Evolutionary conservation across 2,888 invertebrate genomes (phyloP), one percentile per base, ranked within the genome.

Genomic region (Margaritifera margaritifera): DNA sequence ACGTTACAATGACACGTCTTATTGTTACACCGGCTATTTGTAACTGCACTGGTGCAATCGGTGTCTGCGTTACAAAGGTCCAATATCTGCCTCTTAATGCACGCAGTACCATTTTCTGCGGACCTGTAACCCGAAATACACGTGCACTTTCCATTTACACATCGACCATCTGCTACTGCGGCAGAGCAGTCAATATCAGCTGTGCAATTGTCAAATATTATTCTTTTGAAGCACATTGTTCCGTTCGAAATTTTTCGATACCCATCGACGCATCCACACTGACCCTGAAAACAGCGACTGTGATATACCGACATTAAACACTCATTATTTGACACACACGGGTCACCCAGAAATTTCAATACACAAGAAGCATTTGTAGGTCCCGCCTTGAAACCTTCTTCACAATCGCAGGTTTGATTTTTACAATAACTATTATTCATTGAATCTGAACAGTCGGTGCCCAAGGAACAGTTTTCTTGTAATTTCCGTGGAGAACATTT

Each of bases 121-220:
- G 69, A 68, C 24, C 74, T 70, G 54, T 69, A 74, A 4, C 80
- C 78, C n/a, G 77, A 67, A 54, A 60, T 65, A 67, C 82, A 82
- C 20, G 71, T 31, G 50, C 81, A 79, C n/a, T 71, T 62, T 19
- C 72, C 63, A 2, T 58, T 58, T n/a, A 61, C 31, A 55, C 82
- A 82, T 20, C 59, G 65, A 59, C 82, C 79, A 63, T 77, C 42
- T 4, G 58, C 18, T n/a, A 79, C 72, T 20, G 79, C 80, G 55
- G 68, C 64, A n/a, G 62, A 66, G 54, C 82, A 82, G 52, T 79
- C 82, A 11, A 52, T 54, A 15, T 73, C 67, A 4, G 42, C 42
- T 11, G 51, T 42, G 58, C 83, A 82, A 42, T 73, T 74, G n/a
- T 79, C 80, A 54, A 74, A 75, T 24, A 77, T 72, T 63, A 63